Conservation (phyloP, 2,113 vertebrate genomes). For the Galeopterus variegatus region DNA sequence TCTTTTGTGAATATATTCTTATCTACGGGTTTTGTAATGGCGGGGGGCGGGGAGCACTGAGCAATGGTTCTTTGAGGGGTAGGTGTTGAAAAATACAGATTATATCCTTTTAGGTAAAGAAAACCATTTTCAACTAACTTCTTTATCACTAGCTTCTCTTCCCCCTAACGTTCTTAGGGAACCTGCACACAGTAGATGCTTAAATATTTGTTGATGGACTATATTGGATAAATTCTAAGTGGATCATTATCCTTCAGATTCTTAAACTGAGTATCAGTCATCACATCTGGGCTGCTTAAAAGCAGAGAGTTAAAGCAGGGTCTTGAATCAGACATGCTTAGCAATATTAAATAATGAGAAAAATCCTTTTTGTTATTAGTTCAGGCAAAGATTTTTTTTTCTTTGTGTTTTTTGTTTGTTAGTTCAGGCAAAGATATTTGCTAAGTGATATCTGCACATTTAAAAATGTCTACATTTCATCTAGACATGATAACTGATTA, state of each 20-base stretch:
- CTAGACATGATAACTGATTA: background rate
- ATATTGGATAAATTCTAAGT: background rate
- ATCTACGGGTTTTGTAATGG: background rate
- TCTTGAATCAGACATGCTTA: conserved; percentile 24
- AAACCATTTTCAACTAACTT: background rate
- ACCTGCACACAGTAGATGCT: background rate
- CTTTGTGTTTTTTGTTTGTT: no score
- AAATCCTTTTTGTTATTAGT: background rate
- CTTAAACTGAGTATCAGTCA: background rate
- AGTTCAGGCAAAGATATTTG: background rate
- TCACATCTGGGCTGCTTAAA: background rate
- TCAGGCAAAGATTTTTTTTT: background rate
- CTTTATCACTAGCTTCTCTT: background rate
- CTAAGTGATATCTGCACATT: background rate
- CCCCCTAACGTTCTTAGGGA: background rate
- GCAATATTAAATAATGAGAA: background rate
- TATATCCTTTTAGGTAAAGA: conserved; percentile 14
- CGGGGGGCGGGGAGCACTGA: background rate
- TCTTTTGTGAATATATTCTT: conserved; percentile 8
- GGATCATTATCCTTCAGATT: conserved; percentile 24
- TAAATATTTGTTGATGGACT: background rate
- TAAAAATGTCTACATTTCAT: background rate
- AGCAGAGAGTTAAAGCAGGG: background rate
- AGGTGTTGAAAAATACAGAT: background rate
- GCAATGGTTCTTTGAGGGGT: background rate